phyloP scores from a whole-genome alignment of 1,140 invertebrate genomes.

The Calephelis nemesis region DNA sequence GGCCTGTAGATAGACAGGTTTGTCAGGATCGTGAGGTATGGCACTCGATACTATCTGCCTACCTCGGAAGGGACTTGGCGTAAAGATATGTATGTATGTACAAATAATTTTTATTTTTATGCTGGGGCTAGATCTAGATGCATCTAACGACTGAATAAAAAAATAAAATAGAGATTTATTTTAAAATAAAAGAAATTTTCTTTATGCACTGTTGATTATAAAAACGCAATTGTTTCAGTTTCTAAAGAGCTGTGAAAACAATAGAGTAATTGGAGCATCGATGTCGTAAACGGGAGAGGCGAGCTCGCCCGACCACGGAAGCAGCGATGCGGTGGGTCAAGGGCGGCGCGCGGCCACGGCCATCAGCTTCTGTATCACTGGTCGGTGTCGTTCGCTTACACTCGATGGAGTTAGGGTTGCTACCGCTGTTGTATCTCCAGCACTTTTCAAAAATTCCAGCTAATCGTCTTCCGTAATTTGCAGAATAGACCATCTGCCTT shows the following conservation, averaged over 20 bases:
- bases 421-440: too few relatives aligned
- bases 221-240: slow-evolving; percentile 6
- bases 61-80: too few relatives aligned
- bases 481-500: too few relatives aligned
- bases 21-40: too few relatives aligned
- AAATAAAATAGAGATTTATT: background rate
- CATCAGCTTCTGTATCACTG: slow-evolving; percentile 34
- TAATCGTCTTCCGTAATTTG: too few relatives aligned
- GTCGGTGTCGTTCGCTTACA: slow-evolving; percentile 32
- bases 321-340: slow-evolving; percentile 46
- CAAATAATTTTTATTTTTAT: too few relatives aligned
- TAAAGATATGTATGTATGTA: too few relatives aligned
- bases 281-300: slow-evolving; percentile 43
- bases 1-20: too few relatives aligned
- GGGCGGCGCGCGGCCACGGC: slow-evolving; percentile 50
- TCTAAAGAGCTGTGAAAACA: slow-evolving; percentile 31
- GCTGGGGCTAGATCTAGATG: too few relatives aligned
- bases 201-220: slow-evolving; percentile 4
- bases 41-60: too few relatives aligned
- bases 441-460: too few relatives aligned
- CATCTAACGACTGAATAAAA: too few relatives aligned
- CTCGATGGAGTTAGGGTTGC: background rate
- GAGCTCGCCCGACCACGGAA: slow-evolving; percentile 38
- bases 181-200: background rate
- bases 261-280: slow-evolving; percentile 44